These are phyloP conservation scores for Dipodomys ordii DNA, from an alignment of 2,113 vertebrate species.

Conservation along the genomic window DNA sequence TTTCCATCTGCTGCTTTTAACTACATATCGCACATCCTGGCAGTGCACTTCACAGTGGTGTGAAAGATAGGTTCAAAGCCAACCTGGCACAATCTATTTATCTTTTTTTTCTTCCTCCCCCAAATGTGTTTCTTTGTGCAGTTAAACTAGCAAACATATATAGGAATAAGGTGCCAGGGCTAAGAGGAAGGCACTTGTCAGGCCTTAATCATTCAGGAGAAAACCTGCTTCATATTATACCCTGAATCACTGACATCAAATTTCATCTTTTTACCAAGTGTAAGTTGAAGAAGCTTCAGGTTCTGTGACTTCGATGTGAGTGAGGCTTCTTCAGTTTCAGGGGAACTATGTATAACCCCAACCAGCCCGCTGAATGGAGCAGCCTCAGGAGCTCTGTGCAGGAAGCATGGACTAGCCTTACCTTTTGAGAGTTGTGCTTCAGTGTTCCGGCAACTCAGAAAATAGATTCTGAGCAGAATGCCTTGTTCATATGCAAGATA, in stretches of 20 bases:
- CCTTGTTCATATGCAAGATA: not conserved
- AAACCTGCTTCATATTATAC: slow-evolving; percentile 47
- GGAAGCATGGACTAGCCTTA: not conserved
- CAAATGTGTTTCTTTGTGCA: slow-evolving; percentile 85
- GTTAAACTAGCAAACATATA: slow-evolving; percentile 83
- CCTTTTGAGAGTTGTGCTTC: not conserved
- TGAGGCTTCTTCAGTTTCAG: not conserved
- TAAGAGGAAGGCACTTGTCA: slow-evolving; percentile 79
- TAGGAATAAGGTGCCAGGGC: slow-evolving; percentile 78
- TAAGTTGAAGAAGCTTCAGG: not conserved
- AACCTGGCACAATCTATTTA: slow-evolving; percentile 84
- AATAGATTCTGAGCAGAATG: not conserved
- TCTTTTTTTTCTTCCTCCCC: slow-evolving; percentile 67
- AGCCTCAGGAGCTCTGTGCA: not conserved
- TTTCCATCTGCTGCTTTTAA: slow-evolving; percentile 83
- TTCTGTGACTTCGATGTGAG: not conserved
- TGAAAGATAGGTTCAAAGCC: slow-evolving; percentile 84
- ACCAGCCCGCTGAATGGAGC: not conserved
- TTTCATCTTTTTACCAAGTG: slow-evolving; percentile 12
- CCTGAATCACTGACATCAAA: slow-evolving; percentile 15
- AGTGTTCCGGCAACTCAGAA: slow-evolving; percentile 2
- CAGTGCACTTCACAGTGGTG: slow-evolving; percentile 80
- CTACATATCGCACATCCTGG: slow-evolving; percentile 80
- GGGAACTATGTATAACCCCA: not conserved
- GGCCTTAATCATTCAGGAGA: slow-evolving; percentile 67